Evolutionary conservation across 2,888 invertebrate species (phyloP).

Genomic region (Drosophila percnosoma): DNA sequence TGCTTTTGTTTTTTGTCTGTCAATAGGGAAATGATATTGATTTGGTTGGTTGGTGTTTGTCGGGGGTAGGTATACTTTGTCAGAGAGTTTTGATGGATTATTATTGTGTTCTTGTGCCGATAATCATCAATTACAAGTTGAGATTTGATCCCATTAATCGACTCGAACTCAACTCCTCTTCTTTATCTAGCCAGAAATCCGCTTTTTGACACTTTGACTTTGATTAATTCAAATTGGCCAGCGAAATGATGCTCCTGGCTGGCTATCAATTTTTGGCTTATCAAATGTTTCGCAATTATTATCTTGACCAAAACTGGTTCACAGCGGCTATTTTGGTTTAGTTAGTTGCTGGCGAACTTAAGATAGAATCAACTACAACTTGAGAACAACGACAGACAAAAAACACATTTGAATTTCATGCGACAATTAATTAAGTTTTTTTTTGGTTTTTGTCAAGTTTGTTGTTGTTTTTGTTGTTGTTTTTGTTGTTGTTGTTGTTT

Average conservation of each 20-base stretch:
- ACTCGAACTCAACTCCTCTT: neutral
- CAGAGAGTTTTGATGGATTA: slow-evolving; percentile 32
- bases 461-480: slow-evolving; percentile 3
- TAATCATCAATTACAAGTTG: slow-evolving; percentile 24
- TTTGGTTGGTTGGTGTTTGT: slow-evolving; percentile 18
- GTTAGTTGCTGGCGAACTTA: slow-evolving; percentile 13
- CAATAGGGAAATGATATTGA: slow-evolving; percentile 61
- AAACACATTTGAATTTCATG: slow-evolving; percentile 18
- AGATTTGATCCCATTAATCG: slow-evolving; percentile 6
- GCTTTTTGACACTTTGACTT: slow-evolving; percentile 24
- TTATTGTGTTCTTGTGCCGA: slow-evolving; percentile 1
- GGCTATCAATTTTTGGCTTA: slow-evolving; percentile 56
- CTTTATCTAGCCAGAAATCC: slow-evolving; percentile 17
- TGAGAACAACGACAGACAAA: neutral
- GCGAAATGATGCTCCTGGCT: slow-evolving; percentile 35
- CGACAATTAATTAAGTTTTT: slow-evolving; percentile 27
- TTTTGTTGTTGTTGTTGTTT: slow-evolving; percentile 1
- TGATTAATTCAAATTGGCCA: slow-evolving; percentile 54
- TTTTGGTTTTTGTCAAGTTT: slow-evolving; percentile 8
- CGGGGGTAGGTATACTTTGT: slow-evolving; percentile 1
- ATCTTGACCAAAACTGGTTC: slow-evolving; percentile 39
- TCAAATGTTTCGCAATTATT: slow-evolving; percentile 59
- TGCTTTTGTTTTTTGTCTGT: neutral
- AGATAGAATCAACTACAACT: slow-evolving; percentile 14
- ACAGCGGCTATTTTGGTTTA: neutral